Percentiles rank a stretch among this genome's conserved stretches.
Conservation (phyloP, 2,888 invertebrate species). For the Apotomis capreana region DNA sequence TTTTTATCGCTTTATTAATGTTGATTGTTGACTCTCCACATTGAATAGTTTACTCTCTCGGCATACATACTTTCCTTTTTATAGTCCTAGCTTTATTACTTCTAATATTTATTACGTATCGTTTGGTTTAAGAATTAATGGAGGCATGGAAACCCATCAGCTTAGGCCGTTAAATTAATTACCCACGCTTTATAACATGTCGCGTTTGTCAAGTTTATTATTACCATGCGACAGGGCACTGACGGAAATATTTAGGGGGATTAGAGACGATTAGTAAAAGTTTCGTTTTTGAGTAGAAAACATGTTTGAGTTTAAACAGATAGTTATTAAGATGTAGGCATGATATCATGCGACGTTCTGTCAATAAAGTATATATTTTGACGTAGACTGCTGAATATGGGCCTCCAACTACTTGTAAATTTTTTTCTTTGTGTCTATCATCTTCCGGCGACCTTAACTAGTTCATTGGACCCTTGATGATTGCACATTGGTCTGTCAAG, state of each 20-base stretch:
- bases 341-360: no score
- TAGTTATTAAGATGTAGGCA: no score
- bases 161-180: slow-evolving; percentile 20
- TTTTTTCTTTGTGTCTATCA: no score
- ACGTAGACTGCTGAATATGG: no score
- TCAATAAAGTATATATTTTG: no score
- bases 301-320: not conserved
- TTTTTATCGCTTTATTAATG: not conserved
- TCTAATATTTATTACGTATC: slow-evolving; percentile 32
- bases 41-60: not conserved
- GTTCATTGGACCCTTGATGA: no score
- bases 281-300: not conserved
- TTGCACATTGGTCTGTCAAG: no score
- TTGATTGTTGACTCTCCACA: not conserved
- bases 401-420: no score
- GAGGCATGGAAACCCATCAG: not conserved
- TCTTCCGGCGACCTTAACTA: no score
- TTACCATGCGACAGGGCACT: not conserved
- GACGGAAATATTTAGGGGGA: slow-evolving; percentile 15
- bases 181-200: slow-evolving; percentile 11
- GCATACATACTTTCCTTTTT: slow-evolving; percentile 17
- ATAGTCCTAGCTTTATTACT: slow-evolving; percentile 16
- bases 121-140: slow-evolving; percentile 21
- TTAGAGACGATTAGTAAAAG: slow-evolving; percentile 2
- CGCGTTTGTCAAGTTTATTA: slow-evolving; percentile 25